phyloP scores from a whole-genome alignment of 2,113 vertebrate species.

The Calyptomena viridis region DNA sequence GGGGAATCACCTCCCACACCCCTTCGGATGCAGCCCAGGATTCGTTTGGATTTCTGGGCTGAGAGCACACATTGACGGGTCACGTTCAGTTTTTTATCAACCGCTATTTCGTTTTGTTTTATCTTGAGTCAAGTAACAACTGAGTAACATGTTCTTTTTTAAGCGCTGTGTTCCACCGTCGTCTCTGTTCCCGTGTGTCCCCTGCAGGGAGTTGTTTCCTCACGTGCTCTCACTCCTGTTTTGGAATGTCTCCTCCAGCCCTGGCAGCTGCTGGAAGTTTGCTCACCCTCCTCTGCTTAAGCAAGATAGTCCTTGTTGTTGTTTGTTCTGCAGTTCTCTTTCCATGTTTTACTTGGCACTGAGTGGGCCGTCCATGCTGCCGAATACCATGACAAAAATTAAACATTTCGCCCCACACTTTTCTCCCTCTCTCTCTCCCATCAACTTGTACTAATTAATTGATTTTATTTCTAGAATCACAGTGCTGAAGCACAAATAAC shows the following conservation, averaged over 20 bases:
- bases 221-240: background rate
- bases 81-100: no score
- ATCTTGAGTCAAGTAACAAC: no score
- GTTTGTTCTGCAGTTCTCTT: background rate
- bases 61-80: accelerated
- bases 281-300: background rate
- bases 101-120: accelerated
- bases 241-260: no score
- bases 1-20: background rate
- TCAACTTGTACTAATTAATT: background rate
- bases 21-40: background rate
- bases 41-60: background rate
- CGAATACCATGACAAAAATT: background rate
- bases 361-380: accelerated
- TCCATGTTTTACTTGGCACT: background rate
- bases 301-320: background rate
- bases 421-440: background rate
- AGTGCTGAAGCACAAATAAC: background rate
- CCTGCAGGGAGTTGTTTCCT: accelerated
- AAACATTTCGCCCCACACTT: accelerated
- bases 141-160: accelerated
- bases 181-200: background rate
- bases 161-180: background rate
- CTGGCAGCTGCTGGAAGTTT: background rate
- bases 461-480: background rate